Base-by-base conservation (phyloP, 2,888 invertebrate species). In the Nezara viridula region DNA sequence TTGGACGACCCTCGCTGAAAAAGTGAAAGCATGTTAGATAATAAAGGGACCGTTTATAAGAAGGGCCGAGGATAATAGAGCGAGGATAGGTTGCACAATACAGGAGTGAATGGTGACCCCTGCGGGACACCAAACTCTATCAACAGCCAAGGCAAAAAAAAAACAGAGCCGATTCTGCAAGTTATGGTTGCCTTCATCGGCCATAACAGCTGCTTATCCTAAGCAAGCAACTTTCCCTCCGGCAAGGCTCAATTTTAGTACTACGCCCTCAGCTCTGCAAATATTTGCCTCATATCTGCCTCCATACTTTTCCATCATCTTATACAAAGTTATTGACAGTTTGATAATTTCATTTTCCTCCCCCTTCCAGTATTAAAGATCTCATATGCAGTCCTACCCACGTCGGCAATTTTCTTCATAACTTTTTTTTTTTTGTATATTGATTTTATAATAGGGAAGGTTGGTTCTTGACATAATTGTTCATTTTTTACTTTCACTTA, bases 21-120 rank as follows among this genome's bases (percentile, higher is more conserved):
- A 81, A 81, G 81, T 81, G 81, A 47, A 81, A 81, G 81, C n/a
- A 81, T 81, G 44, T 81, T 81, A 81, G 81, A 81, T 81, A 81
- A 81, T 81, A 81, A 47, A 81, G 44, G 40, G 81, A n/a, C 81
- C 81, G 44, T 81, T 81, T 81, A 81, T 81, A 81, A 81, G 81
- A 81, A 81, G 81, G 40, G 81, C 37, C 44, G 24, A 40, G 40
- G 44, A 81, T 81, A 81, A 81, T 81, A 44, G 81, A 81, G 44
- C 44, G 81, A 47, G 44, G 44, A 81, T 40, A 47, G 81, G 44
- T 40, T n/a, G 9, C 81, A 81, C 81, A 81, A 81, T 81, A 47
- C 81, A 81, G 81, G 81, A 81, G 81, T n/a, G 81, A 81, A 47
- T 47, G 40, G n/a, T 16, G 14, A 1, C 9, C 81, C 81, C 81